Percentiles rank a stretch among this genome's conserved stretches.
These are phyloP conservation scores for Medauroidea extradentata DNA, from an alignment of 1,140 invertebrate genomes.

Conservation along the genomic window DNA sequence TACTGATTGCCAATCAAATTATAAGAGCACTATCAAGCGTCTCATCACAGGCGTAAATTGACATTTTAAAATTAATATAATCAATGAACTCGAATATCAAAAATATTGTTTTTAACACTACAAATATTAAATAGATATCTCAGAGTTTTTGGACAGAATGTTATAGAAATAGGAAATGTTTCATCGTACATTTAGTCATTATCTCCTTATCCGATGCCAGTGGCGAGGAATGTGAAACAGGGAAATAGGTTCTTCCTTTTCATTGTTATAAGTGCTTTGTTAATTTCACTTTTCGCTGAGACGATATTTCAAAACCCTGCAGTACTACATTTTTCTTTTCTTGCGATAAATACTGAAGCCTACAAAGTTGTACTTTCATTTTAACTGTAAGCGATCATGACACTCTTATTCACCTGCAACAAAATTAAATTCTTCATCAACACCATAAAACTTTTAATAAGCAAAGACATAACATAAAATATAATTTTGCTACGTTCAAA, in stretches of 20 bases:
- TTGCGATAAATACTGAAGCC: neutral
- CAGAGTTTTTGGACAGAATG: neutral
- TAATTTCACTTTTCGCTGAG: neutral
- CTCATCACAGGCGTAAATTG: no score
- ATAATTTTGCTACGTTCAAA: no score
- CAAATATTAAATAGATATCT: neutral
- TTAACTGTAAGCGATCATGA: neutral
- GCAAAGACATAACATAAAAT: no score
- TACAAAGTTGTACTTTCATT: neutral
- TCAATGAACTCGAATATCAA: no score
- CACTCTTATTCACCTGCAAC: no score
- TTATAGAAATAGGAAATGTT: neutral
- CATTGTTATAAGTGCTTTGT: neutral
- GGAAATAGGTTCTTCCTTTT: neutral
- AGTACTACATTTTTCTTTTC: neutral
- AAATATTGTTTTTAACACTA: neutral
- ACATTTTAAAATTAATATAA: no score
- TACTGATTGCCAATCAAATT: no score
- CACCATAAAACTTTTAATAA: no score
- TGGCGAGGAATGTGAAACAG: constrained; percentile 1
- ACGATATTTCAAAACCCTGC: neutral
- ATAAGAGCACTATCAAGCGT: no score
- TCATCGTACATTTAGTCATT: neutral
- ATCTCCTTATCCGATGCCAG: constrained; percentile 4
- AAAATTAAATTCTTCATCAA: no score